Evolutionary conservation across 2,113 vertebrate genomes (phyloP).

Genomic region (Sebastes fasciatus): DNA sequence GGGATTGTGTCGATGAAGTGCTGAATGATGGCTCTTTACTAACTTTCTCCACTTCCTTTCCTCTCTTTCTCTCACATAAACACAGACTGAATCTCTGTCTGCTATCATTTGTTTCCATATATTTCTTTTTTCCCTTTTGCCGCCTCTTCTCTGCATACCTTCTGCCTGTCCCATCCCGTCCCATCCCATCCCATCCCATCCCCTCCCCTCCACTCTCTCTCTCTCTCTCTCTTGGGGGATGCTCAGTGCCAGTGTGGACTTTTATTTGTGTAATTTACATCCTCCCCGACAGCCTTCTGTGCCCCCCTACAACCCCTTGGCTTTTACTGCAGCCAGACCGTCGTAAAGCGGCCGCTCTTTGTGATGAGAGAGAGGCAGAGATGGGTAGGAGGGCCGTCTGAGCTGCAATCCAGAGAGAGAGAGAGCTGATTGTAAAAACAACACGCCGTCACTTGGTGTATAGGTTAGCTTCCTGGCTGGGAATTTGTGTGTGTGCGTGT

Average conservation of each 20-base stretch:
- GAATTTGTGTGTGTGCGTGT: not conserved
- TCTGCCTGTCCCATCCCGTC: too few species aligned
- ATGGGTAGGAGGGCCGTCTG: slow-evolving; percentile 50
- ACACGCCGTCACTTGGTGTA: slow-evolving; percentile 59
- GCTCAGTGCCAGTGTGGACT: slow-evolving; percentile 69
- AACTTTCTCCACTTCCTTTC: slow-evolving; percentile 28
- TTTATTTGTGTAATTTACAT: slow-evolving; percentile 84
- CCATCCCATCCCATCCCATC: slow-evolving; percentile 28
- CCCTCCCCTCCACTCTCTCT: slow-evolving; percentile 12
- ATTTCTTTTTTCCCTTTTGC: not conserved
- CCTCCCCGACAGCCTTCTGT: slow-evolving; percentile 76
- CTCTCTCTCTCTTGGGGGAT: slow-evolving; percentile 57
- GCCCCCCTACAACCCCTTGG: slow-evolving; percentile 66
- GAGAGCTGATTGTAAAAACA: slow-evolving; percentile 74
- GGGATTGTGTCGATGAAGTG: not conserved
- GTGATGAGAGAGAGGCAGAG: slow-evolving; percentile 67
- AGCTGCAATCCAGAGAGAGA: slow-evolving; percentile 69
- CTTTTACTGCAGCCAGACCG: slow-evolving; percentile 78
- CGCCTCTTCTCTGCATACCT: slow-evolving; percentile 11
- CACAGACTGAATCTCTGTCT: slow-evolving; percentile 2
- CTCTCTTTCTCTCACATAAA: slow-evolving; percentile 9
- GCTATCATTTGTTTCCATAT: not conserved
- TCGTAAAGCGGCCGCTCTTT: slow-evolving; percentile 79
- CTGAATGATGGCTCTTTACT: slow-evolving; percentile 32
- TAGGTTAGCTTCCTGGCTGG: slow-evolving; percentile 24